Conservation (phyloP, 1,140 invertebrate species). For the Oedothorax gibbosus region DNA sequence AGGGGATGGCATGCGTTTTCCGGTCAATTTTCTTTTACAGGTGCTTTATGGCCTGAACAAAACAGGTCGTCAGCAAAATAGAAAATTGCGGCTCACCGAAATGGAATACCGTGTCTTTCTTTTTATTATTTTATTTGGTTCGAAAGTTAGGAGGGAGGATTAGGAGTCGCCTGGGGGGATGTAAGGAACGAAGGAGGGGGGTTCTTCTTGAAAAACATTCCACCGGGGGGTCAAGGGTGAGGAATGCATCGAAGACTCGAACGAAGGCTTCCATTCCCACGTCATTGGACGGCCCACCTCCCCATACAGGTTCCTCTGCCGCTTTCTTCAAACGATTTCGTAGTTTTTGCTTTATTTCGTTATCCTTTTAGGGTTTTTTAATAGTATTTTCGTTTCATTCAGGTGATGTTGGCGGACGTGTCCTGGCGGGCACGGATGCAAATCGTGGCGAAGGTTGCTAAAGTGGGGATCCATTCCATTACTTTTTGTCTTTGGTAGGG, state of each 20-base stretch:
- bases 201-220: slow-evolving; percentile 30
- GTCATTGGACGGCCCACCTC: slow-evolving; percentile 13
- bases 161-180: too few species aligned
- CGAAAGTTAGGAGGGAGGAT: too few species aligned
- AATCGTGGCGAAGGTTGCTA: not conserved
- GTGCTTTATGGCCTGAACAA: slow-evolving; percentile 36
- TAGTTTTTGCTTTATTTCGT: not conserved
- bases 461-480: not conserved
- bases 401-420: not conserved
- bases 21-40: slow-evolving; percentile 11
- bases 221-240: slow-evolving; percentile 38
- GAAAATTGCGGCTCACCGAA: not conserved
- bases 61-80: slow-evolving; percentile 10
- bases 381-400: not conserved
- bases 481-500: too few species aligned
- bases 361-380: not conserved
- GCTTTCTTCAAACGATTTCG: not conserved
- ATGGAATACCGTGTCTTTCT: not conserved
- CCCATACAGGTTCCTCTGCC: slow-evolving; percentile 33
- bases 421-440: not conserved
- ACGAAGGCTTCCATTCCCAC: slow-evolving; percentile 32
- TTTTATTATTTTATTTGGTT: too few species aligned
- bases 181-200: not conserved
- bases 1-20: not conserved
- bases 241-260: slow-evolving; percentile 23